These are phyloP conservation scores for Diglossa cyanea DNA, from an alignment of 2,797 vertebrate species.

Conservation along the genomic window DNA sequence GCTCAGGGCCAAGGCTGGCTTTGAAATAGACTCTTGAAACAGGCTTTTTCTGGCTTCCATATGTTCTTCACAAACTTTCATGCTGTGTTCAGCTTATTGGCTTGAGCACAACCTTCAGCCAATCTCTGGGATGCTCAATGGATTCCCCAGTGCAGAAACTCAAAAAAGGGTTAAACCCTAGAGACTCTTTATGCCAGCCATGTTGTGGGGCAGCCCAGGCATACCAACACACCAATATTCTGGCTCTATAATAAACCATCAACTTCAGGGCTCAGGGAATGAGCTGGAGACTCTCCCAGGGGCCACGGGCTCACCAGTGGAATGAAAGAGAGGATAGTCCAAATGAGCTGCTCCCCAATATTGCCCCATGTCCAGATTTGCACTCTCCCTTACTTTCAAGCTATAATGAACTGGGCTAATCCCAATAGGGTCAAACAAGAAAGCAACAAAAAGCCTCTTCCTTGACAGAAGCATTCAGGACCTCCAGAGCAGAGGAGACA, in stretches of 20 bases:
- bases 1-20: neutral
- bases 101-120: neutral
- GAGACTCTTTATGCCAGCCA: neutral
- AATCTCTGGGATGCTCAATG: neutral
- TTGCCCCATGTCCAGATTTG: neutral
- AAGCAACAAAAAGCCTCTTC: neutral
- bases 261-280: neutral
- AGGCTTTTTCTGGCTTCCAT: neutral
- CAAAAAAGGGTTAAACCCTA: neutral
- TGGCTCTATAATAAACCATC: neutral
- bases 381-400: neutral
- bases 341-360: neutral
- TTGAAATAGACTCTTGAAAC: neutral
- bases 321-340: neutral
- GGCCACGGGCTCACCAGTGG: rapidly evolving
- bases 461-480: neutral
- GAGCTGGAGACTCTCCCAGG: neutral
- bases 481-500: neutral
- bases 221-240: neutral
- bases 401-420: neutral
- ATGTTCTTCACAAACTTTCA: neutral
- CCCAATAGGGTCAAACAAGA: neutral
- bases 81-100: neutral
- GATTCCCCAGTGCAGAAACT: neutral
- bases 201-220: neutral